phyloP scores from a whole-genome alignment of 1,140 invertebrate species.

The Drosophila kikkawai region DNA sequence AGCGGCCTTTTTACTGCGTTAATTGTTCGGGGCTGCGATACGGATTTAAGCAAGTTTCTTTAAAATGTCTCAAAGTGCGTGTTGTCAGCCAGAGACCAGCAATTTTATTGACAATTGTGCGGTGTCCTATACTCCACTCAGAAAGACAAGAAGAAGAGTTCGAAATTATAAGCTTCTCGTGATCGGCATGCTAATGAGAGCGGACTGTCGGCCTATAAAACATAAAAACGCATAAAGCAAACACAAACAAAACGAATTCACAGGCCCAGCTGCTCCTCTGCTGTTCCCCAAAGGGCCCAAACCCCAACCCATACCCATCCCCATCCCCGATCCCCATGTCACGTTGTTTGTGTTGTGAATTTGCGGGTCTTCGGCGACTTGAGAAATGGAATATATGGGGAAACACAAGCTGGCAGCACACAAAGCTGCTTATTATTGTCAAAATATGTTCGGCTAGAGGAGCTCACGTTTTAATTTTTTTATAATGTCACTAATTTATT shows the following conservation, averaged over 20 bases:
- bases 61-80: conserved; percentile 68
- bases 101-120: conserved; percentile 77
- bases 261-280: conserved; percentile 40
- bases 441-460: conserved; percentile 67
- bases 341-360: conserved; percentile 78
- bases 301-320: background rate
- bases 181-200: conserved; percentile 74
- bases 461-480: conserved; percentile 82
- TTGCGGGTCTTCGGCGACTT: conserved; percentile 43
- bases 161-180: conserved; percentile 70
- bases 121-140: conserved; percentile 29
- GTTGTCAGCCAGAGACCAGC: conserved; percentile 44
- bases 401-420: conserved; percentile 24
- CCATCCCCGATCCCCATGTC: conserved; percentile 40
- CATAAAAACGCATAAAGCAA: conserved; percentile 72
- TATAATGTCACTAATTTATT: conserved; percentile 83
- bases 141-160: conserved; percentile 24
- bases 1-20: conserved; percentile 31
- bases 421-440: conserved; percentile 74
- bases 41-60: conserved; percentile 29
- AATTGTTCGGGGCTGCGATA: conserved; percentile 46
- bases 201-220: conserved; percentile 57
- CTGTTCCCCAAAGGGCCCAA: conserved; percentile 1
- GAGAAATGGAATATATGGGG: conserved; percentile 29
- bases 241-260: conserved; percentile 58